These are phyloP conservation scores for Cladorhizidae sp. DNA, from an alignment of 37 sponge, comb jelly and placozoan species.

Conservation along the genomic window DNA sequence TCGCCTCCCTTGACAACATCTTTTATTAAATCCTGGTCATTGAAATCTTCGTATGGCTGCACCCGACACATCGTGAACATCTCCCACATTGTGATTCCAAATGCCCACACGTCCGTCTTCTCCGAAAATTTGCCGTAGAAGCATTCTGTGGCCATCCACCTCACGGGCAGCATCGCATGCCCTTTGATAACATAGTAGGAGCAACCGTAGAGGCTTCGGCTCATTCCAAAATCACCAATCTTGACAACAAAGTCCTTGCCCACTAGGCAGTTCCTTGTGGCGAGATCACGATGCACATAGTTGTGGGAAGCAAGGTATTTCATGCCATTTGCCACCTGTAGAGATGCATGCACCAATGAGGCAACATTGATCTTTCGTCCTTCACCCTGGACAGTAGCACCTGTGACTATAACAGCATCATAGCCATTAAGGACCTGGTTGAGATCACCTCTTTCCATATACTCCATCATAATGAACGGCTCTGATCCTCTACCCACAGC, in stretches of 20 bases:
- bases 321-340: constrained; percentile 87
- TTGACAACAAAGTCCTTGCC: constrained; percentile 75
- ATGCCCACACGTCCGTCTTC: constrained; percentile 88
- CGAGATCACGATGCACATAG: constrained; percentile 84
- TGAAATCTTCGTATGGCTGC: constrained; percentile 69
- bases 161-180: constrained; percentile 64
- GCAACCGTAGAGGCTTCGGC: constrained; percentile 70
- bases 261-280: constrained; percentile 88
- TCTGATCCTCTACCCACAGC: constrained; percentile 43
- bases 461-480: constrained; percentile 87
- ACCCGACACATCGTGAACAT: constrained; percentile 62
- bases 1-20: constrained; percentile 51
- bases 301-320: constrained; percentile 75
- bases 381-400: neutral
- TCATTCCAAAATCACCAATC: constrained; percentile 92
- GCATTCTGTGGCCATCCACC: constrained; percentile 90
- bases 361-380: constrained; percentile 19
- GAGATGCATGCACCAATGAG: constrained; percentile 57
- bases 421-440: constrained; percentile 72
- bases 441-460: constrained; percentile 92
- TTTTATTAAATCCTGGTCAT: constrained; percentile 82
- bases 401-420: neutral
- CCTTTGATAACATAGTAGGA: constrained; percentile 72
- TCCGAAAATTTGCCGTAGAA: constrained; percentile 86
- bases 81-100: constrained; percentile 87